These are phyloP conservation scores for human (Homo sapiens) DNA, from an alignment of 2,113 vertebrate species.

Conservation along the genomic window DNA sequence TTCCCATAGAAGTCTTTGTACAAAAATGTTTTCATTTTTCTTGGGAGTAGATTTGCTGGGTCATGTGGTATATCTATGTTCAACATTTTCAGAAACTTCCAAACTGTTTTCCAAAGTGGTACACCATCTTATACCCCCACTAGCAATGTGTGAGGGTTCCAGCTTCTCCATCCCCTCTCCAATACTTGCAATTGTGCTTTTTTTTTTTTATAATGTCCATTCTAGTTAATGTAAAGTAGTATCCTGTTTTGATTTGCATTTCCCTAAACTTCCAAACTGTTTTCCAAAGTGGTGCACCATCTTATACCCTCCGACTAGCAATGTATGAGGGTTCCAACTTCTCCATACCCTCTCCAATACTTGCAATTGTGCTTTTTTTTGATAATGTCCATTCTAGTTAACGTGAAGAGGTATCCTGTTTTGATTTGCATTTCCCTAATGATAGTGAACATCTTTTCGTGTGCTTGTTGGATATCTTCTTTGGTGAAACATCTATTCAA, in stretches of 20 bases:
- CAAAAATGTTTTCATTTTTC: background rate
- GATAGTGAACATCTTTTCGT: background rate
- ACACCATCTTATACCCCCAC: fast-evolving
- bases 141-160: too few relatives aligned
- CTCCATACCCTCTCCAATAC: fast-evolving
- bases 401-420: background rate
- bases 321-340: fast-evolving
- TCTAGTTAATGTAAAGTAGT: fast-evolving
- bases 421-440: background rate
- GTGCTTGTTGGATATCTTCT: fast-evolving
- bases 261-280: background rate
- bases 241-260: background rate
- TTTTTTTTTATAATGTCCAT: background rate
- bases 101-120: background rate
- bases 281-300: background rate
- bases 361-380: too few relatives aligned
- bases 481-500: background rate
- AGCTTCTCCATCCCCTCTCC: fast-evolving
- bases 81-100: background rate
- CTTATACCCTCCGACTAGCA: background rate
- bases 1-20: fast-evolving
- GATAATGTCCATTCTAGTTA: fast-evolving
- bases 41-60: background rate
- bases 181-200: too few relatives aligned
- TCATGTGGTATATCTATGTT: background rate